A percentile compares a stretch with the other conserved stretches of the same genome.
Conservation (phyloP, 2,888 invertebrate genomes). For the Agrotis ipsilon region DNA sequence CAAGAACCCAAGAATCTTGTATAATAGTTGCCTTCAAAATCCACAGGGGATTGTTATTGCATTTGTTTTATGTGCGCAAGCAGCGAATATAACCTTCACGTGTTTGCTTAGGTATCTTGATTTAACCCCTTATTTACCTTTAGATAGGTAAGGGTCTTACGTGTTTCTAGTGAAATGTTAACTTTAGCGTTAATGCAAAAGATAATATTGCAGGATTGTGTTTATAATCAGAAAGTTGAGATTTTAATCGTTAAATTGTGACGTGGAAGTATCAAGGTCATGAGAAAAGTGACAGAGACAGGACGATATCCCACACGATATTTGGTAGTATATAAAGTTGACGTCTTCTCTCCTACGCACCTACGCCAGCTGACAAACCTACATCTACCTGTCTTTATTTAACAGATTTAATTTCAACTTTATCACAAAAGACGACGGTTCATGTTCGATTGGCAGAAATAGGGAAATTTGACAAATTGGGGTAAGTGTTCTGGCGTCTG, state of each 20-base stretch:
- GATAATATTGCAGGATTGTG: constrained; percentile 1
- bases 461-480: no score
- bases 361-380: no score
- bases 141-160: constrained; percentile 31
- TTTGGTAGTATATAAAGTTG: no score
- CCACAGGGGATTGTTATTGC: constrained; percentile 43
- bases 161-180: constrained; percentile 25
- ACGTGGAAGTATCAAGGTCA: not conserved
- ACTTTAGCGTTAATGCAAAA: constrained; percentile 11
- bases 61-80: constrained; percentile 33
- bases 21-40: constrained; percentile 30
- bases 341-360: no score
- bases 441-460: no score
- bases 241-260: not conserved
- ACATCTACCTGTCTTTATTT: no score
- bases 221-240: constrained; percentile 1
- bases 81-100: constrained; percentile 19
- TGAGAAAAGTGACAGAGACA: not conserved
- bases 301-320: no score
- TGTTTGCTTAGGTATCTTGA: constrained; percentile 49
- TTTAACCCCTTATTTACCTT: constrained; percentile 46
- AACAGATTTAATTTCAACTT: no score
- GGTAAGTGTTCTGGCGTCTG: no score
- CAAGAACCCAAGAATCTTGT: constrained; percentile 8
- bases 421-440: no score